Percentiles rank a stretch among this genome's conserved stretches.
These are phyloP conservation scores for Pipistrellus nathusii DNA, from an alignment of 2,797 vertebrate genomes.

Conservation along the genomic window DNA sequence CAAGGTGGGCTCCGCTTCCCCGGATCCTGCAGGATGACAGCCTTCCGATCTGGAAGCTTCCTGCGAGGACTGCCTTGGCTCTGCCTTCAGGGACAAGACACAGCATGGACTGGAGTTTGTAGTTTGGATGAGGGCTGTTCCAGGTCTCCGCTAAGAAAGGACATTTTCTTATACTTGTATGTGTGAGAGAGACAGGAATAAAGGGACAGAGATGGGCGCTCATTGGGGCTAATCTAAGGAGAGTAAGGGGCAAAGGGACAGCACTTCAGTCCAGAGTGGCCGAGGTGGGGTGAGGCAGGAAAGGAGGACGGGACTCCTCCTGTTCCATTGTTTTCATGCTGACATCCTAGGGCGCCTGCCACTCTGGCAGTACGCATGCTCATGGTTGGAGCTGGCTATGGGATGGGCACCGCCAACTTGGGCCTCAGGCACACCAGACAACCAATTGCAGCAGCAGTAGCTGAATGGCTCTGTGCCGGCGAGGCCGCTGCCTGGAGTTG, in stretches of 20 bases:
- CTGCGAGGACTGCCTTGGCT: background rate
- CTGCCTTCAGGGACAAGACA: background rate
- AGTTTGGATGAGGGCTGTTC: background rate
- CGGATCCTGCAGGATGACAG: background rate
- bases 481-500: background rate
- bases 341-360: background rate
- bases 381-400: background rate
- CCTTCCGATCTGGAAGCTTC: slow-evolving; percentile 36
- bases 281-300: rapidly evolving
- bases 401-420: background rate
- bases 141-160: background rate
- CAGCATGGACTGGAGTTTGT: background rate
- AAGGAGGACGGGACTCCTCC: background rate
- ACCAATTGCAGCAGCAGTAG: background rate
- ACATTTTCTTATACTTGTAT: background rate
- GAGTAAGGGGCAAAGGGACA: background rate
- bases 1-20: background rate
- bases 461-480: background rate
- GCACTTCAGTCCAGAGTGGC: background rate
- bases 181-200: background rate
- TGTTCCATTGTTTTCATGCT: background rate
- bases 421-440: background rate
- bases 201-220: background rate
- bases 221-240: background rate
- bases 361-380: background rate